Evolutionary conservation across 2,113 vertebrate species (phyloP), one percentile per base, ranked within the genome.

Genomic region (Vidua macroura): DNA sequence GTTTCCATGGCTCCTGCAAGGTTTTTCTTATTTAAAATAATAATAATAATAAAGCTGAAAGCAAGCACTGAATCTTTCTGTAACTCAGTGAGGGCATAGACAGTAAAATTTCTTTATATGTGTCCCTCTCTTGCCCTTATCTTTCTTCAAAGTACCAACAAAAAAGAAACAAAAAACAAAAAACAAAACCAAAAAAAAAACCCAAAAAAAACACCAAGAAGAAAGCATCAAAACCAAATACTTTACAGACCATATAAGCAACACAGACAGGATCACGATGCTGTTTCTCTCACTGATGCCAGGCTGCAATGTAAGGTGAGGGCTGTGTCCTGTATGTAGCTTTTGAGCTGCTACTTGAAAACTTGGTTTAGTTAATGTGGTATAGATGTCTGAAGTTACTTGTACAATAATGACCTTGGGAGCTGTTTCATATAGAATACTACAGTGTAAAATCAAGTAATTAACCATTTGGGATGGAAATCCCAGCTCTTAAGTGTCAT

Each of bases 1-100:
- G 33, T 68, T 95, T 69, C 46, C 3, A 2, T 68, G 70, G 55
- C 74, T 88, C 63, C 90, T 83, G 30, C 35, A 58, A 92, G 77
- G 33, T 24, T 84, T 92, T 82, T 56, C 69, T 89, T 86, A 72
- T 92, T 92, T 78, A 51, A 87, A 94, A 70, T 88, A 73, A 73
- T 28, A 64, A 85, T 46, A 80, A 55, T 79, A 63, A 72, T 62
- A 62, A 62, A 86, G 18, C 73, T 86, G 62, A 91, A 95, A 87
- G 25, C 31, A 82, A 66, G 44, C 37, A 24, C 31, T 69, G 73
- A 72, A 84, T 86, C 73, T 94, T 78, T 60, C 35, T 89, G 41
- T 79, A 79, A 77, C 64, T 41, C n/a, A 17, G 41, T 31, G 23
- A 86, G 66, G 49, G 13, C 60, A 86, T 23, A 88, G 73, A 59